Conservation (phyloP, 1,140 invertebrate genomes). For the Aphelinus certus region DNA sequence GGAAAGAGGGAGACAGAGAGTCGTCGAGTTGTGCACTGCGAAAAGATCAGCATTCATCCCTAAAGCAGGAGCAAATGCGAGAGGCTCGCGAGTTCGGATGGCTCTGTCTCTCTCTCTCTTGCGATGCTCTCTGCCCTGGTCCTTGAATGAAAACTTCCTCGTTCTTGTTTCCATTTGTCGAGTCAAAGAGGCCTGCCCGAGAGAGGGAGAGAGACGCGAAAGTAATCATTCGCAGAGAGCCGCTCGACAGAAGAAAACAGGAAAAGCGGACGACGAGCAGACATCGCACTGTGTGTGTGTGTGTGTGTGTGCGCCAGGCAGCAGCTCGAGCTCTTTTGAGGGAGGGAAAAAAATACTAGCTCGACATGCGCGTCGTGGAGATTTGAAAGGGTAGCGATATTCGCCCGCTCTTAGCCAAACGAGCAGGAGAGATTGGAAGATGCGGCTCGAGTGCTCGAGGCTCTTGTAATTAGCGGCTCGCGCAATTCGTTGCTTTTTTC, state of each 20-base stretch:
- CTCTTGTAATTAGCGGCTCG: no score
- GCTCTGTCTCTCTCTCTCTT: no score
- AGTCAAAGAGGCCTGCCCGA: conserved; percentile 35
- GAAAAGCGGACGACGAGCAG: no score
- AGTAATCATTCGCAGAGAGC: conserved; percentile 47
- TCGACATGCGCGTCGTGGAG: no score
- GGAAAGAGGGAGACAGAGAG: conserved; percentile 2
- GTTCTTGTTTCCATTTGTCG: conserved; percentile 38
- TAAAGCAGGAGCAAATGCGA: conserved; percentile 18
- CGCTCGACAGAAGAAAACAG: not conserved
- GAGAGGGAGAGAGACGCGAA: conserved; percentile 34
- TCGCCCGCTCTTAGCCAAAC: no score
- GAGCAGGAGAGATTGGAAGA: no score
- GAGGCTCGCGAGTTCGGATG: conserved; percentile 9
- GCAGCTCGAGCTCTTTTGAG: conserved; percentile 4
- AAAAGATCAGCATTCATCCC: conserved; percentile 34
- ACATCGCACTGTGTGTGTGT: no score
- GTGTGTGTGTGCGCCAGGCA: not conserved
- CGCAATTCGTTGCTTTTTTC: no score
- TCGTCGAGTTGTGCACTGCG: not conserved
- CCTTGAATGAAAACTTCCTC: conserved; percentile 36
- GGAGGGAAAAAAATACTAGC: no score
- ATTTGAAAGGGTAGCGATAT: no score
- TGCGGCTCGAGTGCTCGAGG: no score
- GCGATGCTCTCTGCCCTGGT: not conserved